Percentiles rank a stretch among this genome's conserved stretches.
phyloP scores from a whole-genome alignment of 2,113 vertebrate genomes.

The Polyodon spathula region DNA sequence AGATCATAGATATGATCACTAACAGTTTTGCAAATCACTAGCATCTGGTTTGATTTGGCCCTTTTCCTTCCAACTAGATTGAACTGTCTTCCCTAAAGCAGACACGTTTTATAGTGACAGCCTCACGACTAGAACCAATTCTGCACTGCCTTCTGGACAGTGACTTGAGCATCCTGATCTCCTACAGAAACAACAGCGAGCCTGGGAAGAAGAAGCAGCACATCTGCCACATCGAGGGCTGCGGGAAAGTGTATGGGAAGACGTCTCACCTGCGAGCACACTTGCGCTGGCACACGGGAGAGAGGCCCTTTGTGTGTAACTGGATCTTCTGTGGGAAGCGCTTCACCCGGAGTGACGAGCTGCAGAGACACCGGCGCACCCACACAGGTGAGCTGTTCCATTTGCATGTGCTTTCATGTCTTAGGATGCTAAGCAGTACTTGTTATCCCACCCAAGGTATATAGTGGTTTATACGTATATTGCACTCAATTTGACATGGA shows the following conservation, averaged over 20 bases:
- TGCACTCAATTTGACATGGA: no score
- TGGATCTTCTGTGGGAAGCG: slow-evolving; percentile 98
- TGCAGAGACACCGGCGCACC: slow-evolving; percentile 93
- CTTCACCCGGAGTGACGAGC: slow-evolving; percentile 92
- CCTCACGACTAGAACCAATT: background rate
- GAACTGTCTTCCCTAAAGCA: no score
- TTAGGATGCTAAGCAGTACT: no score
- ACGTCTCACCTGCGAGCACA: slow-evolving; percentile 95
- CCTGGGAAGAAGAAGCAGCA: slow-evolving; percentile 98
- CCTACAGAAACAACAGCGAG: slow-evolving; percentile 77
- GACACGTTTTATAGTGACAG: no score
- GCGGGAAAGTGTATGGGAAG: slow-evolving; percentile 96
- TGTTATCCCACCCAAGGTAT: no score
- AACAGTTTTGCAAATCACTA: no score
- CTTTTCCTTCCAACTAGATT: no score
- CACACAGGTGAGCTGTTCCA: slow-evolving; percentile 91
- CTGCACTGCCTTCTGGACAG: background rate
- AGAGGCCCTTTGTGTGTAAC: slow-evolving; percentile 95
- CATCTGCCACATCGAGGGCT: slow-evolving; percentile 97
- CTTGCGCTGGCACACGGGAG: slow-evolving; percentile 96
- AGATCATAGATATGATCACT: no score
- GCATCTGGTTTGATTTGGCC: no score
- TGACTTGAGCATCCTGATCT: background rate
- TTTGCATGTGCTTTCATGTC: no score
- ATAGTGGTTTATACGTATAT: no score